Percentiles rank a stretch among this genome's conserved stretches.
Conservation (phyloP, 1,140 invertebrate genomes). For the Drosophila punjabiensis region DNA sequence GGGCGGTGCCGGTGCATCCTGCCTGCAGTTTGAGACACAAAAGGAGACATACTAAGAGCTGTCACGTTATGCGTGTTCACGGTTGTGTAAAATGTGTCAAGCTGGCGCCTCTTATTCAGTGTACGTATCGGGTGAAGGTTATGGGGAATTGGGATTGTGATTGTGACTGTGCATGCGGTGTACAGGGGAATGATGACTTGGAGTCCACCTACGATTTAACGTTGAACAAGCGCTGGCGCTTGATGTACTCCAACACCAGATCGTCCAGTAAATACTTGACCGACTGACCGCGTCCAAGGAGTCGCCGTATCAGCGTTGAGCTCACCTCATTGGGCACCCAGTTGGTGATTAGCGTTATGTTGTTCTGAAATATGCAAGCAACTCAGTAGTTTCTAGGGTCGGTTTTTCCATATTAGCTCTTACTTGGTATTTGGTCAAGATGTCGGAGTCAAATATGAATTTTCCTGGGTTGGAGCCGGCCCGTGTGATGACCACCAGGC, state of each 20-base stretch:
- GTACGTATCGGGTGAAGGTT: constrained; percentile 67
- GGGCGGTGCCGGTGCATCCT: constrained; percentile 44
- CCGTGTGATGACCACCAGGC: constrained; percentile 96
- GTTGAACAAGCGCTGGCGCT: constrained; percentile 92
- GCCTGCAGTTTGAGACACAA: constrained; percentile 58
- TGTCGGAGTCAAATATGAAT: constrained; percentile 97
- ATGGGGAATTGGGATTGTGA: no score
- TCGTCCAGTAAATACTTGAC: constrained; percentile 96
- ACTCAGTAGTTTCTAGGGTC: neutral
- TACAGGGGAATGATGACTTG: neutral
- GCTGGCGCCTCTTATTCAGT: constrained; percentile 56
- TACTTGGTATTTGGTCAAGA: constrained; percentile 95
- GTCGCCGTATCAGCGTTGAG: constrained; percentile 95
- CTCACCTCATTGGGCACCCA: constrained; percentile 98
- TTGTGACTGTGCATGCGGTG: constrained; percentile 7
- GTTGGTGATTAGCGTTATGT: constrained; percentile 95
- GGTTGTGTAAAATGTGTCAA: constrained; percentile 21
- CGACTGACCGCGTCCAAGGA: constrained; percentile 93
- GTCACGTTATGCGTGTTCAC: constrained; percentile 18
- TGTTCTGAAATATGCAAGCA: constrained; percentile 89
- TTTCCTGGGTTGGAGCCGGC: constrained; percentile 94
- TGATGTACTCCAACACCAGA: constrained; percentile 94
- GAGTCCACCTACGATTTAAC: constrained; percentile 76
- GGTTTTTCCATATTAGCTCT: constrained; percentile 25
- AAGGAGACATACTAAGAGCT: constrained; percentile 60